Evolutionary conservation across 2,113 vertebrate genomes (phyloP).

Genomic region (Mirounga angustirostris): DNA sequence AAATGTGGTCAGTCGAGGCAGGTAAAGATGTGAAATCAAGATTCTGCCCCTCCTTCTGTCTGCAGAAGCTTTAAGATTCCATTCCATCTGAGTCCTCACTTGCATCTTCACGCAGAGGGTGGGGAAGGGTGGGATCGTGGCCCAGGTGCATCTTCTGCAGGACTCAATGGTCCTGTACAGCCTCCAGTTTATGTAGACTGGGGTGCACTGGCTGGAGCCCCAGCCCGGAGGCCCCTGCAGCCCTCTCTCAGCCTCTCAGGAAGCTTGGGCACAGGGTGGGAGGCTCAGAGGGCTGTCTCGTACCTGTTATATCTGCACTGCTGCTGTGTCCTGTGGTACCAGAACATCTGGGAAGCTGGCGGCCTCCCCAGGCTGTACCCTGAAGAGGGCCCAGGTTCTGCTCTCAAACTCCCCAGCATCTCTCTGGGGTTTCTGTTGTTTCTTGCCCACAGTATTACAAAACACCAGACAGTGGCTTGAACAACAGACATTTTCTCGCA

Average conservation of each 20-base stretch:
- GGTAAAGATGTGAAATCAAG: not conserved
- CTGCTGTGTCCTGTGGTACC: no score
- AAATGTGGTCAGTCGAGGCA: not conserved
- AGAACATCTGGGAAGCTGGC: not conserved
- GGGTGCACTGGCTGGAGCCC: not conserved
- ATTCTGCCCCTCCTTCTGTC: not conserved
- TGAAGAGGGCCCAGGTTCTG: not conserved
- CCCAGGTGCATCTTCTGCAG: not conserved
- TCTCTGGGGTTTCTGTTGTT: not conserved
- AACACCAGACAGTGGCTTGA: not conserved
- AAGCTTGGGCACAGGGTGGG: not conserved
- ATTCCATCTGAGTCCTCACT: not conserved
- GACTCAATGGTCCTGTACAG: no score
- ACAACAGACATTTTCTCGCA: not conserved
- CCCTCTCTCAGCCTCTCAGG: not conserved
- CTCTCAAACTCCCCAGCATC: not conserved
- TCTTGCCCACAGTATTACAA: not conserved
- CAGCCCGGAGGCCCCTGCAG: not conserved
- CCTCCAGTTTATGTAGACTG: not conserved
- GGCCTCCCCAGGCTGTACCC: rapidly evolving
- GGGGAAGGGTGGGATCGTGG: not conserved
- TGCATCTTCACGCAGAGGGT: not conserved
- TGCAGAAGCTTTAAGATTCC: not conserved
- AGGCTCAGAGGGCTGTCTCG: not conserved
- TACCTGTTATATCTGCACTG: not conserved